Evolutionary conservation across 2,113 vertebrate genomes (phyloP).

Genomic region (Naja naja): DNA sequence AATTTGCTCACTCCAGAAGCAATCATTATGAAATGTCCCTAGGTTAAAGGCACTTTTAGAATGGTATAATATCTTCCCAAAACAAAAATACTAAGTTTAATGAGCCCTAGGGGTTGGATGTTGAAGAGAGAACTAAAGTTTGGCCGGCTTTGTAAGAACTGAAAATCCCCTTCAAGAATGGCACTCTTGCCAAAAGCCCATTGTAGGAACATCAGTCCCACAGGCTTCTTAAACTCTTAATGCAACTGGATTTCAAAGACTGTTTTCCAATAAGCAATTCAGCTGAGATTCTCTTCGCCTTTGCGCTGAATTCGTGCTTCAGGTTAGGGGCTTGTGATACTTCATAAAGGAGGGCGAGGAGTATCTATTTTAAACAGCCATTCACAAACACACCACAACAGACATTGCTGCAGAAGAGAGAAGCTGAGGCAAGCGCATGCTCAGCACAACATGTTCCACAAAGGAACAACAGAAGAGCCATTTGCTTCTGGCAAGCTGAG

Average conservation of each 20-base stretch:
- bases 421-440: constrained; percentile 5
- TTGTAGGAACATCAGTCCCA: neutral
- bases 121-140: constrained; percentile 1
- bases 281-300: neutral
- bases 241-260: neutral
- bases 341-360: neutral
- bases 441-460: neutral
- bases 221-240: neutral
- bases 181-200: neutral
- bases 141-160: neutral
- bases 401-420: neutral
- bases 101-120: constrained; percentile 11
- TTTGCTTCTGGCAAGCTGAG: constrained; percentile 28
- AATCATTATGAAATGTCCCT: constrained; percentile 4
- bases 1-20: neutral
- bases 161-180: neutral
- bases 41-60: constrained; percentile 32
- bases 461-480: constrained; percentile 2
- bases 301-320: neutral
- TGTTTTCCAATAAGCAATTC: neutral
- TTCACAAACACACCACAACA: neutral
- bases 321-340: neutral
- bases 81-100: neutral
- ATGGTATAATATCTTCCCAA: constrained; percentile 12
- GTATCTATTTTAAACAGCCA: constrained; percentile 19